Evolutionary conservation across 2,113 vertebrate genomes (phyloP).

Genomic region (Chaetura pelagica): DNA sequence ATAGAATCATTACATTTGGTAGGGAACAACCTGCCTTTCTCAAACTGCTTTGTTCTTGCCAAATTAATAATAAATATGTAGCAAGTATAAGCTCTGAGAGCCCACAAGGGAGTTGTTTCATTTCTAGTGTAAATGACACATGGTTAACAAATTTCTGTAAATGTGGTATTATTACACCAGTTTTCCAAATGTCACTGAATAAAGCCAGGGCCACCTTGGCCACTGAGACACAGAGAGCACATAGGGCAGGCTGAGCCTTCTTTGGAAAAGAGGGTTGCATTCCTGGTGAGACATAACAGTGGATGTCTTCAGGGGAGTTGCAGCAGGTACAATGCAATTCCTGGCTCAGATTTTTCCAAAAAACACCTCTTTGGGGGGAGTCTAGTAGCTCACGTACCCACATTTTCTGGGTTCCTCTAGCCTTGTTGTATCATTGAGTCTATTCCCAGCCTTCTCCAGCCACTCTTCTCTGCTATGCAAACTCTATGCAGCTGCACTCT

Average conservation of each 20-base stretch:
- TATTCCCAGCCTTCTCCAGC: not conserved
- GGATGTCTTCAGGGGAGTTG: not conserved
- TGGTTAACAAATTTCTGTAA: fast-evolving
- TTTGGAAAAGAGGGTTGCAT: not conserved
- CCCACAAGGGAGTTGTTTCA: not conserved
- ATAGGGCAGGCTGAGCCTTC: not conserved
- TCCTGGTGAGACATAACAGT: not conserved
- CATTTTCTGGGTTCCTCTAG: not conserved
- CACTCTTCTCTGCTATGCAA: not conserved
- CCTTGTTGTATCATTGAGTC: not conserved
- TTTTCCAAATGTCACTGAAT: not conserved
- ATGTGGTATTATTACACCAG: not conserved
- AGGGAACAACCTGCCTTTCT: not conserved
- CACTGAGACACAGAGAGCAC: not conserved
- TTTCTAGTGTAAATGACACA: not conserved
- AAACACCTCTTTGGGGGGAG: not conserved
- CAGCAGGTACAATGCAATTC: not conserved
- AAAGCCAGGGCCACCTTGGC: not conserved
- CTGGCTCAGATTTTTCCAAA: not conserved
- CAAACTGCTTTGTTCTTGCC: not conserved
- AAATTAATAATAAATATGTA: not conserved
- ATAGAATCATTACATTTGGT: not conserved
- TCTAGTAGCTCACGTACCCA: not conserved
- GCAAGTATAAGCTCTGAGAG: not conserved
- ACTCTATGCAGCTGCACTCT: not conserved